These are phyloP conservation scores for Perizoma flavofasciatum DNA, from an alignment of 2,888 invertebrate genomes.

Conservation along the genomic window DNA sequence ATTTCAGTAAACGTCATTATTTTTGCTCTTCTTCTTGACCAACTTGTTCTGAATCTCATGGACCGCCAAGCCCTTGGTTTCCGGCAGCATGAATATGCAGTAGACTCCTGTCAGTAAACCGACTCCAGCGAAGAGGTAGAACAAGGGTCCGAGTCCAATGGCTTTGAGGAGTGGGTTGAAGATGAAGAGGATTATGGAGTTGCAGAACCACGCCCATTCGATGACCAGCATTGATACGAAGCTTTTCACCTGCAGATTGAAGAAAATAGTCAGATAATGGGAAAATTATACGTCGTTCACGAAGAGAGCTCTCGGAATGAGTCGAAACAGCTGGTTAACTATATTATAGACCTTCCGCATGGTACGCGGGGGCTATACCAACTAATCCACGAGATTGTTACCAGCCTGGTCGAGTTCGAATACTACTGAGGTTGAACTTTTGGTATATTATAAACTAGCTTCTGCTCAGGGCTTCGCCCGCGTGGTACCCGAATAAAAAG, in stretches of 20 bases:
- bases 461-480: too few species aligned
- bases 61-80: constrained; percentile 57
- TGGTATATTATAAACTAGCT: too few species aligned
- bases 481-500: too few species aligned
- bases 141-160: constrained; percentile 59
- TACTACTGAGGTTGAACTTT: too few species aligned
- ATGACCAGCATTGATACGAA: constrained; percentile 55
- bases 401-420: too few species aligned
- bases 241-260: constrained; percentile 54
- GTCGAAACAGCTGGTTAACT: too few species aligned
- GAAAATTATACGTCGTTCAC: too few species aligned
- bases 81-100: constrained; percentile 50
- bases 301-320: too few species aligned
- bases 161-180: constrained; percentile 58
- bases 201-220: constrained; percentile 63
- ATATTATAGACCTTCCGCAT: too few species aligned
- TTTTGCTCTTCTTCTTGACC: constrained; percentile 32
- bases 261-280: too few species aligned
- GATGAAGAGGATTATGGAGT: constrained; percentile 58
- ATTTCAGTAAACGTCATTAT: constrained; percentile 9
- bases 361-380: too few species aligned
- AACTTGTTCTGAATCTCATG: constrained; percentile 55
- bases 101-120: constrained; percentile 52
- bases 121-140: constrained; percentile 58
- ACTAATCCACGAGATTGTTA: too few species aligned